Conservation (phyloP, 2,113 vertebrate species). For the Lagopus muta region DNA sequence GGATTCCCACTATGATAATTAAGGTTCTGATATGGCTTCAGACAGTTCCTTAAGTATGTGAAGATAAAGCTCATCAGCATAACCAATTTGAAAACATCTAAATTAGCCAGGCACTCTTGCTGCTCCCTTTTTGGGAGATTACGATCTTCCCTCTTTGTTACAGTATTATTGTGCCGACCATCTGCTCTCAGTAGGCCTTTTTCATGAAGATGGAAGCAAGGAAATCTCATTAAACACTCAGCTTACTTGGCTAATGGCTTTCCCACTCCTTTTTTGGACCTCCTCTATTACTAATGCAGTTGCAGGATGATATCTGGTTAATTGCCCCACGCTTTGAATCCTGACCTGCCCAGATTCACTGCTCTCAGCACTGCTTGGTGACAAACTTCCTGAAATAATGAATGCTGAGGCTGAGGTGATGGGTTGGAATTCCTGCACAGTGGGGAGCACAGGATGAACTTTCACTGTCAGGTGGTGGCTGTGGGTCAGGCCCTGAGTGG, state of each 20-base stretch:
- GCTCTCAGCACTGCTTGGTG: neutral
- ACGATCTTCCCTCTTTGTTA: constrained; percentile 55
- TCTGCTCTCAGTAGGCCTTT: constrained; percentile 66
- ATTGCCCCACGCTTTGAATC: neutral
- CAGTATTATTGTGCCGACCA: constrained; percentile 40
- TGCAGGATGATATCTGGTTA: constrained; percentile 10
- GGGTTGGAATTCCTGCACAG: neutral
- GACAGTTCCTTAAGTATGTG: neutral
- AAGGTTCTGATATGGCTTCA: neutral
- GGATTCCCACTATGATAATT: neutral
- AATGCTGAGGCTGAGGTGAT: neutral
- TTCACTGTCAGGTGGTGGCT: neutral
- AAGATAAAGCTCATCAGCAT: constrained; percentile 66
- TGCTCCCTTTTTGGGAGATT: constrained; percentile 32
- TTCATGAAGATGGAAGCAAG: constrained; percentile 13
- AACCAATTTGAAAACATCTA: constrained; percentile 56
- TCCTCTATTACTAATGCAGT: constrained; percentile 30
- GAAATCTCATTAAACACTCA: constrained; percentile 58
- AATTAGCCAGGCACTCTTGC: constrained; percentile 39
- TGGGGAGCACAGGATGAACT: neutral
- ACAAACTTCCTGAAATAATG: fast-evolving
- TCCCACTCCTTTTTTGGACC: neutral
- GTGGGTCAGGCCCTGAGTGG: fast-evolving
- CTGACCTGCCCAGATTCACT: neutral
- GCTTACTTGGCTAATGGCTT: constrained; percentile 29